Base-by-base conservation (phyloP, 1,140 invertebrate genomes). In the Subanguina moxae region DNA sequence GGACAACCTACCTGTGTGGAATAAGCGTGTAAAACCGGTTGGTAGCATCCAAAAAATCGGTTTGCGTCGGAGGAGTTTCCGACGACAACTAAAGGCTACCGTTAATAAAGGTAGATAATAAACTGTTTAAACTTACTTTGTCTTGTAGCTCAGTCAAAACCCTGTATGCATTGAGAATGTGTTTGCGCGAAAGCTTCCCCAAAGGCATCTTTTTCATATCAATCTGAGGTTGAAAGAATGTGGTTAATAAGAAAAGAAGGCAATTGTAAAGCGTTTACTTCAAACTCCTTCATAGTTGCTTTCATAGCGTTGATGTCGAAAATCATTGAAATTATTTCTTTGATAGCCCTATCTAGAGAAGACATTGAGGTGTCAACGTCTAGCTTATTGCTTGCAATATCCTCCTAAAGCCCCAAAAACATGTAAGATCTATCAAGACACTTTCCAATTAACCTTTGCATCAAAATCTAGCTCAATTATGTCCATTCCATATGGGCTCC, bases 381-480 rank as follows among this genome's bases (percentile, higher is more conserved):
- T 1, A 73, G 27, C 1, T 25, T 64, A 17, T 48, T 23, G 5
- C n/a, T 23, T 1, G 48, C n/a, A 15, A 52, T 19, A 52, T 52
- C 48, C 15, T 28, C 83, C 62, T 90, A 25, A 52, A 52, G 17
- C 3, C 48, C n/a, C 8, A 15, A 52, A 52, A 21, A 7, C 17
- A 7, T 3, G 48, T 7, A 52, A 52, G 23, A n/a, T n/a, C 48
- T 7, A 15, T 21, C n/a, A 52, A 15, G 8, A 21, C n/a, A 45
- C 43, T 7, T 19, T 21, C 48, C n/a, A 52, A 3, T 8, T 48
- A 30, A 58, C 66, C n/a, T 65, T 56, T 48, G 88, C 87, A 0
- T 88, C 89, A 83, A 93, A 92, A 83, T 96, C 92, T 73, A 97
- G 87, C 69, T 97, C 94, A 38, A 97, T 84, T 0, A 92, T 91